These are phyloP conservation scores for Drosophila tropicalis DNA, from an alignment of 1,140 invertebrate genomes.

Conservation along the genomic window DNA sequence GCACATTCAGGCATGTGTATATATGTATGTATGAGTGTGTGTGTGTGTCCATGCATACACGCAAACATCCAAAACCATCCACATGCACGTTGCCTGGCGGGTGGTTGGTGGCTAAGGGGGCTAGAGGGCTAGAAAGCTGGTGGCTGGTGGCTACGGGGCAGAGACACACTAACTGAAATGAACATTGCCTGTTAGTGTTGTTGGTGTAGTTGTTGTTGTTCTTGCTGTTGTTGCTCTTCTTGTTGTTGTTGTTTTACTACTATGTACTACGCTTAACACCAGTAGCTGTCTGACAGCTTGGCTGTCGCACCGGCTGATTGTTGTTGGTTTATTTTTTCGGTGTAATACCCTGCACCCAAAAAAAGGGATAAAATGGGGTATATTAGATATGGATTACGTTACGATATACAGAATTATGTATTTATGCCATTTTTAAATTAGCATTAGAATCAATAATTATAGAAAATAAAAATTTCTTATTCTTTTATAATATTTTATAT, in stretches of 20 bases:
- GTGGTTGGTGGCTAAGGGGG: no score
- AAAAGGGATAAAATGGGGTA: neutral
- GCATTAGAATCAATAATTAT: no score
- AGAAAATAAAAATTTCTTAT: no score
- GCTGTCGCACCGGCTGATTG: conserved; percentile 52
- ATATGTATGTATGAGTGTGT: conserved; percentile 16
- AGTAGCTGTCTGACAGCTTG: conserved; percentile 80
- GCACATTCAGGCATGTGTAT: conserved; percentile 27
- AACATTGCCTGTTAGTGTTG: conserved; percentile 21
- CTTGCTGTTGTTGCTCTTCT: conserved; percentile 26
- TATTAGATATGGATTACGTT: neutral
- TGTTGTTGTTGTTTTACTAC: conserved; percentile 48
- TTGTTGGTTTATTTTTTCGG: conserved; percentile 38
- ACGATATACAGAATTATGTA: no score
- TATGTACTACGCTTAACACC: conserved; percentile 73
- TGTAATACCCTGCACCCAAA: neutral
- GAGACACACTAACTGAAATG: conserved; percentile 10
- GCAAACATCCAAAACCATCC: neutral
- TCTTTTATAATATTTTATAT: no score
- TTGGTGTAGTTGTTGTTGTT: conserved; percentile 31
- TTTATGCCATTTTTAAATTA: no score
- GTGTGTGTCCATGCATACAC: conserved; percentile 1
- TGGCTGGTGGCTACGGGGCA: neutral
- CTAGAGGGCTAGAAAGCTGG: no score
- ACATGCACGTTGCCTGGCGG: neutral